Evolutionary conservation across 2,797 vertebrate species (phyloP).

Genomic region (Anomalospiza imberbis): DNA sequence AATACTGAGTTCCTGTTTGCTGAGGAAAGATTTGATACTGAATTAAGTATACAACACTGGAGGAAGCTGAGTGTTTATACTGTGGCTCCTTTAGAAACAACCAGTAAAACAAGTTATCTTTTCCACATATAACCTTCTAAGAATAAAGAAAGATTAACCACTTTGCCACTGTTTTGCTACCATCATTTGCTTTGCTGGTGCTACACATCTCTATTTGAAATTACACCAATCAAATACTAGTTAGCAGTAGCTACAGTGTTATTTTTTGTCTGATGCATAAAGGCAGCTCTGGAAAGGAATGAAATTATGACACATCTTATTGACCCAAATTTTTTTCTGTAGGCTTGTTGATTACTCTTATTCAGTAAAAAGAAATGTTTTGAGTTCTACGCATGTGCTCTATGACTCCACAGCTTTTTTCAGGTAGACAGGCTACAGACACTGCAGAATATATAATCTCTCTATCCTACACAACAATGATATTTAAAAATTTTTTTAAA

Average conservation of each 20-base stretch:
- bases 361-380: background rate
- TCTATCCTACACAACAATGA: background rate
- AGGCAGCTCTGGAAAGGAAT: background rate
- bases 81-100: background rate
- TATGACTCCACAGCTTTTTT: background rate
- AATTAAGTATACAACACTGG: background rate
- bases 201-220: background rate
- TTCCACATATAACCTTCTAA: background rate
- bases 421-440: background rate
- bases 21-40: background rate
- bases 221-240: background rate
- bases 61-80: background rate
- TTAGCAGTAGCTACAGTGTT: background rate
- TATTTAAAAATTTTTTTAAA: background rate
- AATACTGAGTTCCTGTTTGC: background rate
- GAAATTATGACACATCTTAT: background rate
- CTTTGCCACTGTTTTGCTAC: background rate
- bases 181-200: background rate
- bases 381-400: accelerated
- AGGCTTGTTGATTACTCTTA: background rate
- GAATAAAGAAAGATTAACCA: background rate
- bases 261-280: background rate
- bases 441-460: background rate
- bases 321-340: background rate
- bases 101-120: background rate